phyloP scores from a whole-genome alignment of 2,113 vertebrate species.

The Anas platyrhynchos region DNA sequence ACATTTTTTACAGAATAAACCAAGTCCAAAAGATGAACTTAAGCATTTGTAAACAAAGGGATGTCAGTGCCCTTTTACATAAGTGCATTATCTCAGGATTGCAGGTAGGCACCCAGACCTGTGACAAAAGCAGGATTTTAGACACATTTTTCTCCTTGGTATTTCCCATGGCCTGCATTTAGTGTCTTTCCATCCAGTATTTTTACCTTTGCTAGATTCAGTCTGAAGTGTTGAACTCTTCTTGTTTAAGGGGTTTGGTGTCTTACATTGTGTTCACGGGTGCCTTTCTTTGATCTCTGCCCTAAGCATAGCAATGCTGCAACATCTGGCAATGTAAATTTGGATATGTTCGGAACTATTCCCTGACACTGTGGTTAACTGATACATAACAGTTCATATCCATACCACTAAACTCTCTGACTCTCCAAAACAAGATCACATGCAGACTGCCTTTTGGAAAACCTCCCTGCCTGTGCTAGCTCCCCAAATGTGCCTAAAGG shows the following conservation, averaged over 20 bases:
- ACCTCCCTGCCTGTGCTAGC: background rate
- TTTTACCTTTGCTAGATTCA: background rate
- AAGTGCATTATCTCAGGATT: background rate
- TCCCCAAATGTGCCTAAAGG: background rate
- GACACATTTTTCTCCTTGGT: background rate
- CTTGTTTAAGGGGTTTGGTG: background rate
- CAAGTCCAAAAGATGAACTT: background rate
- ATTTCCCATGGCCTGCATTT: background rate
- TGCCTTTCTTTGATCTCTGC: background rate
- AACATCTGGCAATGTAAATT: background rate
- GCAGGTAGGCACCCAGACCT: background rate
- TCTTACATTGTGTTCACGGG: background rate
- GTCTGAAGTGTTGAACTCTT: background rate
- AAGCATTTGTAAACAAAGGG: background rate
- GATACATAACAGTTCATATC: background rate
- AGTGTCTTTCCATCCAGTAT: background rate
- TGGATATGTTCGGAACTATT: background rate
- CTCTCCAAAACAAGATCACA: background rate
- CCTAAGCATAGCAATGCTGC: background rate
- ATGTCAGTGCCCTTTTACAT: background rate
- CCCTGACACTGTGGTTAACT: rapidly evolving
- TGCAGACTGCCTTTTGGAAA: background rate
- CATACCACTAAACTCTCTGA: background rate
- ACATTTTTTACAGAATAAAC: background rate
- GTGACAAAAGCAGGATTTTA: background rate